Percentiles rank a stretch among this genome's conserved stretches.
Conservation (phyloP, 1,140 invertebrate genomes). For the Sarcophaga bullata region DNA sequence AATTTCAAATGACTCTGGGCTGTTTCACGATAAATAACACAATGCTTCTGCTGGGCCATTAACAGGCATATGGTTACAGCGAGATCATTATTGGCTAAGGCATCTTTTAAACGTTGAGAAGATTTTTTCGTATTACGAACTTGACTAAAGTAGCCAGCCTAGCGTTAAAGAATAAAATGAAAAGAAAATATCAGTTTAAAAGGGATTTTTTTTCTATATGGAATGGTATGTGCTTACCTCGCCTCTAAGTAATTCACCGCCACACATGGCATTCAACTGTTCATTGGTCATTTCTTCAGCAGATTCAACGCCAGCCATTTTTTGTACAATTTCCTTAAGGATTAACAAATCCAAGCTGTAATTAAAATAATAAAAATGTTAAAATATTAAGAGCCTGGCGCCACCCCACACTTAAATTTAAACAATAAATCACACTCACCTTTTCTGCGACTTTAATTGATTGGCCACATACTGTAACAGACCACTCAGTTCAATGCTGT, state of each 20-base stretch:
- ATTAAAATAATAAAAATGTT: neutral
- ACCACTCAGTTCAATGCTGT: slow-evolving; percentile 94
- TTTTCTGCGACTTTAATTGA: slow-evolving; percentile 95
- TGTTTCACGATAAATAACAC: slow-evolving; percentile 88
- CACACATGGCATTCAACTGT: slow-evolving; percentile 95
- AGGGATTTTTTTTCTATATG: slow-evolving; percentile 42
- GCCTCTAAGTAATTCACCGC: slow-evolving; percentile 92
- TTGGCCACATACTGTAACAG: slow-evolving; percentile 97
- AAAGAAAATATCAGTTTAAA: slow-evolving; percentile 10
- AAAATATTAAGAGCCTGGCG: no score
- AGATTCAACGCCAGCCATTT: slow-evolving; percentile 98
- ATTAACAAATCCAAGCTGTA: slow-evolving; percentile 92
- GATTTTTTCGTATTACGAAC: slow-evolving; percentile 97
- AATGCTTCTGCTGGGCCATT: slow-evolving; percentile 97
- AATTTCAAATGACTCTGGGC: slow-evolving; percentile 92
- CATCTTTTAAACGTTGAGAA: slow-evolving; percentile 94
- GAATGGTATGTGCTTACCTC: slow-evolving; percentile 73
- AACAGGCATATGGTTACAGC: slow-evolving; percentile 93
- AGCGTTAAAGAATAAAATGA: slow-evolving; percentile 63
- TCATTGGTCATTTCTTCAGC: slow-evolving; percentile 96
- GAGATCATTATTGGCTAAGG: slow-evolving; percentile 86
- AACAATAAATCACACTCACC: slow-evolving; percentile 67
- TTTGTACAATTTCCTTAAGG: slow-evolving; percentile 97
- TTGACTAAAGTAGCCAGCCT: slow-evolving; percentile 95
- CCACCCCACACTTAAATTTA: neutral